Evolutionary conservation across 2,888 invertebrate genomes (phyloP).

Genomic region (Lycophotia porphyrea): DNA sequence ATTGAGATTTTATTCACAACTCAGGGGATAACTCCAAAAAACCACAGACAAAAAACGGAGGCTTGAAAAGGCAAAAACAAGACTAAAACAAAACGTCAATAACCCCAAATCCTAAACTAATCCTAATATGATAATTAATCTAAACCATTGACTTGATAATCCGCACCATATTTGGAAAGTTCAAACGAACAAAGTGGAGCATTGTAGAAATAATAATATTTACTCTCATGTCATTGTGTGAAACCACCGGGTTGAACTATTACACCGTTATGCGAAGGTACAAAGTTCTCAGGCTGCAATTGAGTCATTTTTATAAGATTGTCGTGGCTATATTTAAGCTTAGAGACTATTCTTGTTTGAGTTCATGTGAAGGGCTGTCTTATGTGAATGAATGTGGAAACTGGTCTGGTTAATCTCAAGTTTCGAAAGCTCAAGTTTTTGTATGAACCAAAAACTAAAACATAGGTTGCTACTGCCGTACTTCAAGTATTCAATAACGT

Average conservation of each 20-base stretch:
- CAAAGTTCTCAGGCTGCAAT: constrained; percentile 48
- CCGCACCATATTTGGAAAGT: constrained; percentile 52
- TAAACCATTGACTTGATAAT: constrained; percentile 32
- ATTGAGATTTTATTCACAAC: neutral
- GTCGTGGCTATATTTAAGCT: constrained; percentile 34
- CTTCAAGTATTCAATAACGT: neutral
- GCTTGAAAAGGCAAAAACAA: neutral
- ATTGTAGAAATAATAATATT: constrained; percentile 36
- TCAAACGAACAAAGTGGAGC: constrained; percentile 37
- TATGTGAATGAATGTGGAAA: constrained; percentile 7
- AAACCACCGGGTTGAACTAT: constrained; percentile 54
- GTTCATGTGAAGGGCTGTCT: constrained; percentile 30
- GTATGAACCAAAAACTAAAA: neutral
- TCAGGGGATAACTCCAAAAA: neutral
- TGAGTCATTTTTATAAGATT: constrained; percentile 50
- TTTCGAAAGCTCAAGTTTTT: constrained; percentile 13
- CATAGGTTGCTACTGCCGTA: neutral
- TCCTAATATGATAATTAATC: no score
- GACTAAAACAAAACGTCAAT: neutral
- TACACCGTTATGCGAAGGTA: constrained; percentile 51
- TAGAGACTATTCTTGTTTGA: constrained; percentile 32
- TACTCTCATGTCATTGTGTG: constrained; percentile 56
- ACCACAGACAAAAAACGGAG: neutral
- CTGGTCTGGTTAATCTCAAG: constrained; percentile 19
- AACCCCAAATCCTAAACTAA: constrained; percentile 9